Percentiles rank a stretch among this genome's conserved stretches.
Evolutionary conservation across 2,888 invertebrate species (phyloP).

Genomic region (Trypoxylon attenuatum): DNA sequence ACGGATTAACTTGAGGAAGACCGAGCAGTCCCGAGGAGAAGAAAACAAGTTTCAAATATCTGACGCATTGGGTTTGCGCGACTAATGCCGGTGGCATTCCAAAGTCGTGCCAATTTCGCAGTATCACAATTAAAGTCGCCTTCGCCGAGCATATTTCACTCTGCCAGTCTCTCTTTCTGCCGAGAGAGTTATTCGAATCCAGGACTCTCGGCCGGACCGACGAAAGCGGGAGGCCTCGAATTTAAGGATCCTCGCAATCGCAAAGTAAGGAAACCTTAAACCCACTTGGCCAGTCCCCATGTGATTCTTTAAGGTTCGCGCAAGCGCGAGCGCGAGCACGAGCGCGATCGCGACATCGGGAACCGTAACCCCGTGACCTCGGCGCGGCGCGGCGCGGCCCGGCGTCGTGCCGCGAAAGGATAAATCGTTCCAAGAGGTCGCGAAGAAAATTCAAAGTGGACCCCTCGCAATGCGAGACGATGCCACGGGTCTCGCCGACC

Average conservation of each 20-base stretch:
- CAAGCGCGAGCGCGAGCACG: too few species aligned
- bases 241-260: slow-evolving; percentile 42
- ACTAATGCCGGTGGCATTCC: too few species aligned
- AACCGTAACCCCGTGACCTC: slow-evolving; percentile 49
- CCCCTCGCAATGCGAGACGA: slow-evolving; percentile 5
- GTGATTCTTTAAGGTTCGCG: slow-evolving; percentile 54
- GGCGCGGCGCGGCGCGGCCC: too few species aligned
- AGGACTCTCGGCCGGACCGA: slow-evolving; percentile 15
- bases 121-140: slow-evolving; percentile 28
- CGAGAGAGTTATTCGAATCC: slow-evolving; percentile 35
- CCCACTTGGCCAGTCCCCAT: slow-evolving; percentile 44
- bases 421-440: slow-evolving; percentile 38
- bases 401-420: too few species aligned
- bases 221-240: slow-evolving; percentile 37
- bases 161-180: neutral
- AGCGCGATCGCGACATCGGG: slow-evolving; percentile 45
- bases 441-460: slow-evolving; percentile 47
- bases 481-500: slow-evolving; percentile 3
- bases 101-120: too few species aligned
- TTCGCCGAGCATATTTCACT: slow-evolving; percentile 23
- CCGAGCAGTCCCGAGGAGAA: too few species aligned
- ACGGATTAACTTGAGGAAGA: too few species aligned
- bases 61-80: too few species aligned
- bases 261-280: slow-evolving; percentile 55
- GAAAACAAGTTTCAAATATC: too few species aligned